These are phyloP conservation scores for Alca torda DNA, from an alignment of 2,797 vertebrate species.

Conservation along the genomic window DNA sequence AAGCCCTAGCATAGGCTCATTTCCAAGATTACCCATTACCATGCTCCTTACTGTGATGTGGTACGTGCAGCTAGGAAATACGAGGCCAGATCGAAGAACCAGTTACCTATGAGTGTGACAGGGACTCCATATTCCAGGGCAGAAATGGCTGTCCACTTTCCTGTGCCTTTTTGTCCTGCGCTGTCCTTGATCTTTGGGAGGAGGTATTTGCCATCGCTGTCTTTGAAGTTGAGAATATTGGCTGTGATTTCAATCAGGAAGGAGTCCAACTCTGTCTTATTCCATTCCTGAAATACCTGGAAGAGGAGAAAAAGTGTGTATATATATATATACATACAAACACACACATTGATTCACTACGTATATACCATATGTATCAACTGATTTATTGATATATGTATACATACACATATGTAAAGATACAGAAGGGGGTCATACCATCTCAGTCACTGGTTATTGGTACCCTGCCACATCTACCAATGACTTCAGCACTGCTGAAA, in stretches of 20 bases:
- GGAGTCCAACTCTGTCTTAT: constrained; percentile 96
- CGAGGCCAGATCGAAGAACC: rapidly evolving
- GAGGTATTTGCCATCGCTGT: constrained; percentile 83
- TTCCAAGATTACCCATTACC: not conserved
- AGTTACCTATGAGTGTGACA: constrained; percentile 93
- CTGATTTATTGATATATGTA: not conserved
- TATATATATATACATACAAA: rapidly evolving
- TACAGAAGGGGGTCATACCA: not conserved
- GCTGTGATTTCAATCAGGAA: constrained; percentile 99
- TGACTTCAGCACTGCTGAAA: not conserved
- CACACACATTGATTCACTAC: not conserved
- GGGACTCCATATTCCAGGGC: constrained; percentile 94
- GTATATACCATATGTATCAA: not conserved
- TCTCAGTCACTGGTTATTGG: not conserved
- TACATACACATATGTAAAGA: not conserved
- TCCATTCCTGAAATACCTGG: constrained; percentile 92
- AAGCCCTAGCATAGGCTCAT: not conserved
- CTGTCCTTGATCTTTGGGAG: constrained; percentile 95
- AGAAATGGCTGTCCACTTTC: constrained; percentile 97
- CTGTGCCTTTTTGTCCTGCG: constrained; percentile 97
- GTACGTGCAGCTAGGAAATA: not conserved
- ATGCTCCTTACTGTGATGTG: not conserved
- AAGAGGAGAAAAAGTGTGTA: not conserved
- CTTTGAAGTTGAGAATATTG: constrained; percentile 89
- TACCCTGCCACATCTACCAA: not conserved